Evolutionary conservation across 37 sponge, comb jelly and placozoan genomes (phyloP), one percentile per base, ranked within the genome.

Genomic region (Diacarnus erythraeanus): DNA sequence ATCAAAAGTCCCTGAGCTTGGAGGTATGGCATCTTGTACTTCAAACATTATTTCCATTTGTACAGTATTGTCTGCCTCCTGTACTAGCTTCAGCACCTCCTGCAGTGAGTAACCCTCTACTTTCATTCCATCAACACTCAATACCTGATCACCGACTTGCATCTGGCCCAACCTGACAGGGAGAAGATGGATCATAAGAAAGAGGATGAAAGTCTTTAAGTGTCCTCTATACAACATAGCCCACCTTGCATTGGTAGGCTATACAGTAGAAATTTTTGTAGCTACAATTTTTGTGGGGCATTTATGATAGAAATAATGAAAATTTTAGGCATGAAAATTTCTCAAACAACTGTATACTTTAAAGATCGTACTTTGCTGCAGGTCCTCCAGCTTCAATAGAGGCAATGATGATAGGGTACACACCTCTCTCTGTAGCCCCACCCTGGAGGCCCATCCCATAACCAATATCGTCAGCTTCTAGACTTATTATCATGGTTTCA

Each of bases 1-100:
- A 36, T 92, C 86, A 84, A 92, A 96, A 0, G 88, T 86, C 27
- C 93, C 96, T 38, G 88, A 80, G 21, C 84, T 76, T 22, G 93
- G 96, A 18, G 87, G 66, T 25, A 90, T 76, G 18, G 93, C 68
- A 30, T 96, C 96, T 80, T 69, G 20, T 3, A 68, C 56, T 31
- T 94, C 91, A 77, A 87, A 87, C 78, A 77, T 83, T 27, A 87
- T 56, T 39, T 86, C 84, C 82, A 94, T 66, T 57, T 75, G 67
- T 30, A 90, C 37, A 17, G 43, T 40, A 26, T 87, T 80, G 17
- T 78, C 82, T 0, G 81, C 76, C 69, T 94, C 91, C 22, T 82
- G 64, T 26, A 90, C 79, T 37, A 94, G 76, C 76, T 94, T 90
- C 20, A 71, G 34, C 0, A 90, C 94, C 59, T 89, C 84, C 26